phyloP scores from a whole-genome alignment of 2,888 invertebrate species.

The Pseudanteris insignis region DNA sequence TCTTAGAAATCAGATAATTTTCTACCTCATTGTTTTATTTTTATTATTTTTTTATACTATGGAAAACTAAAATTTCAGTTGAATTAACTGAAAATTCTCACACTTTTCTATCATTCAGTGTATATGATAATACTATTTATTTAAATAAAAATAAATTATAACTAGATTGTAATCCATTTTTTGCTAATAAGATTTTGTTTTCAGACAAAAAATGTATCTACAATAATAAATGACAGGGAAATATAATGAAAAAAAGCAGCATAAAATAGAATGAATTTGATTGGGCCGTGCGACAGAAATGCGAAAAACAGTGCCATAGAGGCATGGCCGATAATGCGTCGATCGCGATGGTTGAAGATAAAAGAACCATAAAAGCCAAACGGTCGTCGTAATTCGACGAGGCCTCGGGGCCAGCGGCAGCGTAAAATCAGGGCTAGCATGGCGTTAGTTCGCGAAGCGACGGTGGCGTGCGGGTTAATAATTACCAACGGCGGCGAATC shows the following conservation, averaged over 20 bases:
- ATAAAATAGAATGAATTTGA: background rate
- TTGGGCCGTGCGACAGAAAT: conserved; percentile 4
- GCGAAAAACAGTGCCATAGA: too few species aligned
- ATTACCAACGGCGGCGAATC: conserved; percentile 44
- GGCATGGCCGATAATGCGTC: conserved; percentile 10
- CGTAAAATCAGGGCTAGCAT: conserved; percentile 39
- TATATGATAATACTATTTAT: too few species aligned
- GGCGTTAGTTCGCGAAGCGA: conserved; percentile 47
- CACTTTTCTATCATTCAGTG: too few species aligned
- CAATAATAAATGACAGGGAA: background rate
- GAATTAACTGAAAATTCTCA: too few species aligned
- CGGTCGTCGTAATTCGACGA: conserved; percentile 33
- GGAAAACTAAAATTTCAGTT: too few species aligned
- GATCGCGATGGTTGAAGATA: conserved; percentile 8
- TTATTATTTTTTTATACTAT: too few species aligned
- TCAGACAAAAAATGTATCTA: background rate
- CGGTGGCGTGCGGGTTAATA: conserved; percentile 47
- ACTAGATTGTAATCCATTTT: too few species aligned
- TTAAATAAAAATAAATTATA: too few species aligned
- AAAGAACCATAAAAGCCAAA: conserved; percentile 21
- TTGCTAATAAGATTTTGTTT: too few species aligned
- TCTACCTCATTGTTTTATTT: too few species aligned
- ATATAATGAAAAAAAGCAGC: background rate
- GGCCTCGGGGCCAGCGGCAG: conserved; percentile 15
- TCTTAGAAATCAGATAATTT: too few species aligned